Evolutionary conservation across 2,888 invertebrate species (phyloP).

Genomic region (Dugesia japonica): DNA sequence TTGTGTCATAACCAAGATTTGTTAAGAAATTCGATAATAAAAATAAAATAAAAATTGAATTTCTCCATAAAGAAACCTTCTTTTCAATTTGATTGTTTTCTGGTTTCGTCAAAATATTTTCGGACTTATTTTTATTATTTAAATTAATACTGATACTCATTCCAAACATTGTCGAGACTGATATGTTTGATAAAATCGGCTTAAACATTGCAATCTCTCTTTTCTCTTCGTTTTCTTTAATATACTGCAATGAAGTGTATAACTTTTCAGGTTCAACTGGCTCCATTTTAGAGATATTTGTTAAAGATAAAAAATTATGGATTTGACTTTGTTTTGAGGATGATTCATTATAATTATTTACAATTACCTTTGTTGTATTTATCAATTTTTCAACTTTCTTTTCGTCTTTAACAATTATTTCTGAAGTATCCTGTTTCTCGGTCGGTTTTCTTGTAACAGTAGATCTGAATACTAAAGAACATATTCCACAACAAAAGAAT

Average conservation of each 20-base stretch:
- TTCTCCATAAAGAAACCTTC: background rate
- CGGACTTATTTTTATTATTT: background rate
- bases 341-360: too few species aligned
- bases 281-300: too few species aligned
- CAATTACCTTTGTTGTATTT: too few species aligned
- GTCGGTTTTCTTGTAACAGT: too few species aligned
- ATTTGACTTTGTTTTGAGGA: too few species aligned
- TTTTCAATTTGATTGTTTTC: background rate
- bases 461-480: background rate
- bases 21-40: conserved; percentile 76
- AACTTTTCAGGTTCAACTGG: background rate
- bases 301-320: too few species aligned
- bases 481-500: background rate
- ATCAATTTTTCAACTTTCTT: too few species aligned
- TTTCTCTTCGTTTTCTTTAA: background rate
- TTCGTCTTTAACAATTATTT: too few species aligned
- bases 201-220: background rate
- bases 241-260: background rate
- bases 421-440: too few species aligned
- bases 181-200: background rate
- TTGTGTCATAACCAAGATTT: conserved; percentile 77
- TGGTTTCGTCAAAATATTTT: background rate
- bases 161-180: background rate
- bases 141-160: background rate
- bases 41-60: conserved; percentile 61